Evolutionary conservation across 2,113 vertebrate genomes (phyloP).

Genomic region (Laticauda colubrina): DNA sequence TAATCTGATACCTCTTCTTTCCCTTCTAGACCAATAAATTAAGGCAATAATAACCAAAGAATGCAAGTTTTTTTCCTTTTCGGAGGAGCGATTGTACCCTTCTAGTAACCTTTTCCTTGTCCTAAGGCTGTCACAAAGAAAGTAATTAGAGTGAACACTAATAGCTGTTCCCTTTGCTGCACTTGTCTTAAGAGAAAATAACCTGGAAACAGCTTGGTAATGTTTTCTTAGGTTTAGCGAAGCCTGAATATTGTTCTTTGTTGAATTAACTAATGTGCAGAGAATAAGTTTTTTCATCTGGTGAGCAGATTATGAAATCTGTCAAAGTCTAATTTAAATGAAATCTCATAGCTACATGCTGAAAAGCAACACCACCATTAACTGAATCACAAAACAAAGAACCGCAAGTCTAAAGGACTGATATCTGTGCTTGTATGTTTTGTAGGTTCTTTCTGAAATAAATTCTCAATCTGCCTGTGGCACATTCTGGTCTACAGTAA

Average conservation of each 20-base stretch:
- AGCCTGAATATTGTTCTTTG: neutral
- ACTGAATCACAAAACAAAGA: neutral
- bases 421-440: neutral
- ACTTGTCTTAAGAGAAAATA: slow-evolving; percentile 16
- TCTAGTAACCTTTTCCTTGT: neutral
- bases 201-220: neutral
- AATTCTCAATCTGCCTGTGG: neutral
- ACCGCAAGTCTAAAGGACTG: neutral
- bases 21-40: neutral
- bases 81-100: neutral
- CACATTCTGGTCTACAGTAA: neutral
- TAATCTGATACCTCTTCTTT: neutral
- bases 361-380: neutral
- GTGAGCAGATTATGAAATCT: neutral
- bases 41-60: neutral
- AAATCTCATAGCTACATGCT: neutral
- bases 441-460: neutral
- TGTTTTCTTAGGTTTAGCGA: neutral
- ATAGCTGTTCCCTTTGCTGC: slow-evolving; percentile 12
- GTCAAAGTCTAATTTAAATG: neutral
- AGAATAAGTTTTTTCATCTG: neutral
- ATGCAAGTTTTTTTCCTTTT: neutral
- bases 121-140: neutral
- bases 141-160: slow-evolving; percentile 12
- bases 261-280: neutral